Base-by-base conservation (phyloP, 2,113 vertebrate genomes). In the Cacatua alba region DNA sequence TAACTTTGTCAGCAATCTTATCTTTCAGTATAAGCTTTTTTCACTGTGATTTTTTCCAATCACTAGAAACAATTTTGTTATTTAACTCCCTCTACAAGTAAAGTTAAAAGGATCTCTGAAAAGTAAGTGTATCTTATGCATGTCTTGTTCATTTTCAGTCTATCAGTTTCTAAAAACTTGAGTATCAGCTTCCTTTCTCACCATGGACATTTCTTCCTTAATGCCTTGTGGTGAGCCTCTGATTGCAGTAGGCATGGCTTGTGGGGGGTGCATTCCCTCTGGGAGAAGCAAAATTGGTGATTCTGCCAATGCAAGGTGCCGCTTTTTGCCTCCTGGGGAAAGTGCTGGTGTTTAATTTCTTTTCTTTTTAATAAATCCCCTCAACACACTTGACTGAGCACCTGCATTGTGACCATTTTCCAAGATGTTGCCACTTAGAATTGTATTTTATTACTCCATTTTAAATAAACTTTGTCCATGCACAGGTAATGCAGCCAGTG, bases 61-160 rank as follows among this genome's bases (percentile, higher is more conserved):
- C 55, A 46, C 51, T 60, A 28, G 60, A 86, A 92, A 80, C n/a
- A 29, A 39, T 69, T 46, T 72, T 88, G 44, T 75, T 77, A 43
- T 46, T 92, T 86, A 75, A 78, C 25, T 89, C 52, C 44, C 28
- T 65, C 65, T 70, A 28, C 16, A 26, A 93, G 62, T 82, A 72
- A 51, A 78, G 62, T 90, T 83, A 60, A 88, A 94, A 83, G 43
- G 26, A 83, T 70, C 48, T 89, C 37, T 60, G 57, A 87, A 89
- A 79, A 82, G 23, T 70, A 33, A 87, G 71, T 48, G 60, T 55
- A 60, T 86, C 55, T 39, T 88, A 3, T 79, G 62, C 9, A 9
- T 51, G 43, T 67, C 55, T 63, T 81, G 68, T 81, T 94, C 88
- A 71, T 95, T 96, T 96, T 92, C 80, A 86, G 64, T 75, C 91